Percentiles rank a stretch among this genome's conserved stretches.
Conservation (phyloP, 2,113 vertebrate genomes). For the Coracopsis vasa region DNA sequence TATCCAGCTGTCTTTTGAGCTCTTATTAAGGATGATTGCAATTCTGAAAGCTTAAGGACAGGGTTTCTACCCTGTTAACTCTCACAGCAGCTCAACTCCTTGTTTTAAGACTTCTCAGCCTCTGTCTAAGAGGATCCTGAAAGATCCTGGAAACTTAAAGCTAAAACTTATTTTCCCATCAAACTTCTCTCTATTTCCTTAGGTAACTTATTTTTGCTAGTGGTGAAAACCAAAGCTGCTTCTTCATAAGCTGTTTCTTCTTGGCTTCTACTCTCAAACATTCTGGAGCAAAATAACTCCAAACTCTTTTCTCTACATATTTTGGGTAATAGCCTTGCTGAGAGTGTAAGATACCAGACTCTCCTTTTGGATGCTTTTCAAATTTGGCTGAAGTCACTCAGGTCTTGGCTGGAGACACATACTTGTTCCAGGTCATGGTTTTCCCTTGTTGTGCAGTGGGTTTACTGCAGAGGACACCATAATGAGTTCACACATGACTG, state of each 20-base stretch:
- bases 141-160: neutral
- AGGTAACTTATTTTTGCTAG: neutral
- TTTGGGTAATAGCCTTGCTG: neutral
- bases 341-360: neutral
- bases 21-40: neutral
- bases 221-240: neutral
- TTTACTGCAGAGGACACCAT: neutral
- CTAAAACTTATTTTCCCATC: neutral
- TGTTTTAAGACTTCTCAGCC: neutral
- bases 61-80: neutral
- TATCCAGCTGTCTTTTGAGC: neutral
- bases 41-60: neutral
- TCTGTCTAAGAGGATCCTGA: neutral
- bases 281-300: neutral
- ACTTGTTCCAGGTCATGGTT: neutral
- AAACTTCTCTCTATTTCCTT: neutral
- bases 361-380: neutral
- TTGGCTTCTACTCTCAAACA: neutral
- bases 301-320: neutral
- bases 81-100: neutral
- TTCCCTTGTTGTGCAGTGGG: neutral
- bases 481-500: rapidly evolving
- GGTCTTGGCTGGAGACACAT: neutral
- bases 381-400: neutral
- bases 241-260: neutral